Percentiles rank a stretch among this genome's conserved stretches.
Evolutionary conservation across 2,113 vertebrate species (phyloP).

Genomic region (Felis chaus): DNA sequence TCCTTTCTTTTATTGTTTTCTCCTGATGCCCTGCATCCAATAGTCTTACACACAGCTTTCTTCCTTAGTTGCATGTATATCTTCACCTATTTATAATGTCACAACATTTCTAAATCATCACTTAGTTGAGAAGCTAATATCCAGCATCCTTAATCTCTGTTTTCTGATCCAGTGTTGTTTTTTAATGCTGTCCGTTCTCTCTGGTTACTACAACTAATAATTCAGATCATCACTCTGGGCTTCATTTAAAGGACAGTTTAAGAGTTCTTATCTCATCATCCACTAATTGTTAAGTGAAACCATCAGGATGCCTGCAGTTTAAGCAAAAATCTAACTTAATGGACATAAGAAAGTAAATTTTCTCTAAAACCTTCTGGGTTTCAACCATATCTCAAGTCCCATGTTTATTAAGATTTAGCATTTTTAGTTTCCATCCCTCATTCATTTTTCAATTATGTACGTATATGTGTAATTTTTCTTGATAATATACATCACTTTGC

Average conservation of each 20-base stretch:
- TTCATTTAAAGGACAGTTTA: not conserved
- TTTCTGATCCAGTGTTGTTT: not conserved
- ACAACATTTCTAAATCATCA: not conserved
- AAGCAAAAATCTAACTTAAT: not conserved
- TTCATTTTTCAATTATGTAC: not conserved
- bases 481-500: no score
- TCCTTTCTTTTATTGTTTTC: not conserved
- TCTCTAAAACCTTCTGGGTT: not conserved
- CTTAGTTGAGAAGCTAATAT: not conserved
- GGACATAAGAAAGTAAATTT: not conserved
- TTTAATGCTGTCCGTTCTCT: not conserved
- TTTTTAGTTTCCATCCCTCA: no score
- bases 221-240: not conserved
- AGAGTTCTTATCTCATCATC: not conserved
- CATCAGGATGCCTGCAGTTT: not conserved
- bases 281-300: not conserved
- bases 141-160: not conserved
- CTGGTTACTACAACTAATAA: not conserved
- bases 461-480: not conserved
- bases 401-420: not conserved
- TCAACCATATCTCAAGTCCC: not conserved
- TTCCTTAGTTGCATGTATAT: no score
- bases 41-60: rapidly evolving
- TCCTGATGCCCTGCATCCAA: rapidly evolving
- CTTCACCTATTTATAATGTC: no score